phyloP scores from a whole-genome alignment of 2,113 vertebrate genomes.

The Clarias gariepinus region DNA sequence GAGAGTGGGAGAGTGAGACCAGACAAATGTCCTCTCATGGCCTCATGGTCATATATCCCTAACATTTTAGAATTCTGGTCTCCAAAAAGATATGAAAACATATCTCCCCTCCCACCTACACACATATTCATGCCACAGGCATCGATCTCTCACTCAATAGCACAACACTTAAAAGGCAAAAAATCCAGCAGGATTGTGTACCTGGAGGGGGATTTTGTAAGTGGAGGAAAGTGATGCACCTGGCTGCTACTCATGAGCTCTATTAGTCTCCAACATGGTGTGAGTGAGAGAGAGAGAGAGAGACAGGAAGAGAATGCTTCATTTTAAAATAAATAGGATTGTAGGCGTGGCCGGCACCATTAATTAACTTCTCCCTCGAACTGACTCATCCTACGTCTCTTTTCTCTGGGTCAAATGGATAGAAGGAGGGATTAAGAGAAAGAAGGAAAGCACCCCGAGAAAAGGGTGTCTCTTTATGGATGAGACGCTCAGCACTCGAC shows the following conservation, averaged over 20 bases:
- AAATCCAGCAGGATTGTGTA: slow-evolving; percentile 42
- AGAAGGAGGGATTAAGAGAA: slow-evolving; percentile 38
- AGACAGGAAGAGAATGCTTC: not conserved
- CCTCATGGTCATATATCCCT: not conserved
- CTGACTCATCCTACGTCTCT: slow-evolving; percentile 28
- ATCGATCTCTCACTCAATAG: slow-evolving; percentile 26
- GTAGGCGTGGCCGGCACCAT: not conserved
- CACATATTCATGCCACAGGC: slow-evolving; percentile 4
- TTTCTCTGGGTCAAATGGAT: slow-evolving; percentile 36
- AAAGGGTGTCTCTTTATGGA: slow-evolving; percentile 40
- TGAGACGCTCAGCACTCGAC: slow-evolving; percentile 33
- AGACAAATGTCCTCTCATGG: not conserved
- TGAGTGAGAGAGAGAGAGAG: no score
- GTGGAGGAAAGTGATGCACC: slow-evolving; percentile 40
- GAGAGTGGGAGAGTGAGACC: not conserved
- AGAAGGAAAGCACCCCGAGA: slow-evolving; percentile 29
- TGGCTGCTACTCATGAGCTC: slow-evolving; percentile 40
- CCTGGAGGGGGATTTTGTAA: slow-evolving; percentile 33
- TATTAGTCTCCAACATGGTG: slow-evolving; percentile 16
- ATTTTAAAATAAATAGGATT: slow-evolving; percentile 15
- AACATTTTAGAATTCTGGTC: not conserved
- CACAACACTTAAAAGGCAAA: slow-evolving; percentile 39
- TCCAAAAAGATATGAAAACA: not conserved
- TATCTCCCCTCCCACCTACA: not conserved
- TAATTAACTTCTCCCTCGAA: slow-evolving; percentile 3